Conservation (phyloP, 2,113 vertebrate genomes). For the Anarhynchus alexandrinus region DNA sequence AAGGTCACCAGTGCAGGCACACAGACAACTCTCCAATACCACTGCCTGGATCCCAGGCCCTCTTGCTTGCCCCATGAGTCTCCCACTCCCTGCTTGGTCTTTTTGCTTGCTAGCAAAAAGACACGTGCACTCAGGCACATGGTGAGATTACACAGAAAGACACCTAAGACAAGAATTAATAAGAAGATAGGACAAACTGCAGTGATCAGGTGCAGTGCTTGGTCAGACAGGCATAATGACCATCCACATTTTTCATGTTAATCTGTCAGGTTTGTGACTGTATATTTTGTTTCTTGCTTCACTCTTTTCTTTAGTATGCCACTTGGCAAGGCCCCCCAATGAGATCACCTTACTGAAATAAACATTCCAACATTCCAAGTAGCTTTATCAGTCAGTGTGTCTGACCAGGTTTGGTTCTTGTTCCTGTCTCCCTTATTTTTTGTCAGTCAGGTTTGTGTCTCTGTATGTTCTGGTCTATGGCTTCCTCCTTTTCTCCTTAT, state of each 20-base stretch:
- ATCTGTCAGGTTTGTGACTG: neutral
- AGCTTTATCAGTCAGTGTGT: neutral
- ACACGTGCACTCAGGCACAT: rapidly evolving
- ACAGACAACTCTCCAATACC: too few relatives aligned
- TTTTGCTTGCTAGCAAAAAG: neutral
- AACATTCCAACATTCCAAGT: neutral
- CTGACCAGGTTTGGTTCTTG: neutral
- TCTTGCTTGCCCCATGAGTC: rapidly evolving
- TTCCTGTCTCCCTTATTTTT: neutral
- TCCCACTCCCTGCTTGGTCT: neutral
- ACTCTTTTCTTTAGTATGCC: neutral
- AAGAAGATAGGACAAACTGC: neutral
- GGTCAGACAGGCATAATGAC: neutral
- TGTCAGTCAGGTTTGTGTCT: neutral
- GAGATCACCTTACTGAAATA: neutral
- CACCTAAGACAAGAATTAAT: neutral
- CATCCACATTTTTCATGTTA: neutral
- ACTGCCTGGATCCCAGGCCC: neutral
- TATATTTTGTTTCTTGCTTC: neutral
- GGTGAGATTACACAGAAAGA: neutral
- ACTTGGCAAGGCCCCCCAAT: neutral
- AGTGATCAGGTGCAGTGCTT: neutral
- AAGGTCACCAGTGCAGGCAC: neutral
- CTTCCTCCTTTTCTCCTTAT: neutral
- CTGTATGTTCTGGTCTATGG: neutral